phyloP scores from a whole-genome alignment of 2,888 invertebrate species.

The Thereva unica region DNA sequence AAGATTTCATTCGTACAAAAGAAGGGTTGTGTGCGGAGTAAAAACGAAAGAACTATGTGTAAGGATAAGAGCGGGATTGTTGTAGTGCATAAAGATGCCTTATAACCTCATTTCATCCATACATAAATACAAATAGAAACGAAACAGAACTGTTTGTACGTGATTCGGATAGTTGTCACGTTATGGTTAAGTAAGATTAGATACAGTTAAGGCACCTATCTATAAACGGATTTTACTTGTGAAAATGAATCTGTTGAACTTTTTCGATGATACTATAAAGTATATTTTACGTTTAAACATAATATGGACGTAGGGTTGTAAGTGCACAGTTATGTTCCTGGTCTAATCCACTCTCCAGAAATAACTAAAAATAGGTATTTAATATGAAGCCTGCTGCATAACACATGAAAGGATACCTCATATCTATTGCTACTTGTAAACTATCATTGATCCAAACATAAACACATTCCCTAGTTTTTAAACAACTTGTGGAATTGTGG shows the following conservation, averaged over 20 bases:
- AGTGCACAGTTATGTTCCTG: too few species aligned
- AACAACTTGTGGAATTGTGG: too few species aligned
- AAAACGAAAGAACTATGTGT: conserved; percentile 15
- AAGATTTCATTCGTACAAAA: not conserved
- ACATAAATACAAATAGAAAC: conserved; percentile 26
- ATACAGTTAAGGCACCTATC: conserved; percentile 18
- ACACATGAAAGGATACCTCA: too few species aligned
- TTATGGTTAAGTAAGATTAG: conserved; percentile 3
- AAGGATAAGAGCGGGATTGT: conserved; percentile 17
- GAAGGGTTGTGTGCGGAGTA: conserved; percentile 9
- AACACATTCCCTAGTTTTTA: too few species aligned
- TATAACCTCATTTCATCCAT: conserved; percentile 21
- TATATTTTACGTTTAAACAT: too few species aligned
- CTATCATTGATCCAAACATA: too few species aligned
- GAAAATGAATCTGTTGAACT: conserved; percentile 20
- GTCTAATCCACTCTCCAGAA: too few species aligned
- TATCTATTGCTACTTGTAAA: too few species aligned
- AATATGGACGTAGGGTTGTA: too few species aligned
- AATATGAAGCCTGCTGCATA: too few species aligned
- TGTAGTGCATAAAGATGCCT: conserved; percentile 20
- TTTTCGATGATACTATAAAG: not conserved
- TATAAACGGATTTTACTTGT: conserved; percentile 3
- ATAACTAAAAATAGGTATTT: too few species aligned
- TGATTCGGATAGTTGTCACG: conserved; percentile 22
- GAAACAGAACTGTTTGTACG: conserved; percentile 24